These are phyloP conservation scores for Herpailurus yagouaroundi DNA, from an alignment of 2,113 vertebrate genomes.

Conservation along the genomic window DNA sequence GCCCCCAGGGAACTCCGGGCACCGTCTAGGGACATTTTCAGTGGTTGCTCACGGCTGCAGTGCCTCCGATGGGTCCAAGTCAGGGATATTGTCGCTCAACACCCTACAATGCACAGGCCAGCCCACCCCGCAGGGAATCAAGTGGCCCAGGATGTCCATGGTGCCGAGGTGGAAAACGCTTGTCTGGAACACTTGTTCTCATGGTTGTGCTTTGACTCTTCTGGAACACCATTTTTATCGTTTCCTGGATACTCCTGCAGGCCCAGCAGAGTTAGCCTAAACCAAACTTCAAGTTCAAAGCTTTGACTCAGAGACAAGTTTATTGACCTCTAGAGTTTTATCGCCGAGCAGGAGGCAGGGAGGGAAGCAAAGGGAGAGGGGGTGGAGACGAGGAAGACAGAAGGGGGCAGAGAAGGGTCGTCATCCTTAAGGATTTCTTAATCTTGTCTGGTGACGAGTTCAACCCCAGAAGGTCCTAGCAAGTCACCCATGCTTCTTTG, in stretches of 20 bases:
- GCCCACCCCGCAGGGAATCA: background rate
- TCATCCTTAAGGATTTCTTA: background rate
- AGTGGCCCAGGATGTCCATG: background rate
- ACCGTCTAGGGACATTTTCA: background rate
- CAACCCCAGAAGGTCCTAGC: background rate
- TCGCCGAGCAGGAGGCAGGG: background rate
- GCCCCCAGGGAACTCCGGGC: background rate
- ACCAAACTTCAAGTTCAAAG: conserved; percentile 57
- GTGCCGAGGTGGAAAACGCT: accelerated
- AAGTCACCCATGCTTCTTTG: background rate
- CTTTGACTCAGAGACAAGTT: background rate
- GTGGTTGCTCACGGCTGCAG: background rate
- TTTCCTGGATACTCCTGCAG: background rate
- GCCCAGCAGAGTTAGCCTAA: background rate
- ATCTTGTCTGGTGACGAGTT: background rate
- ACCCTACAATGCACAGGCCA: accelerated
- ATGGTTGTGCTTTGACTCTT: background rate
- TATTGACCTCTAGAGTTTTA: background rate
- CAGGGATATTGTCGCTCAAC: background rate
- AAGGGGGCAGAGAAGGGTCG: background rate
- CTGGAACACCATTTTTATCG: background rate
- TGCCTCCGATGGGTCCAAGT: background rate
- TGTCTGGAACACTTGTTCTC: accelerated
- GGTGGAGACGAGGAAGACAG: background rate
- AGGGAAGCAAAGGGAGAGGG: background rate